Percentiles rank a stretch among this genome's conserved stretches.
phyloP scores from a whole-genome alignment of 2,888 invertebrate genomes.

The Sarcophaga subvicina region DNA sequence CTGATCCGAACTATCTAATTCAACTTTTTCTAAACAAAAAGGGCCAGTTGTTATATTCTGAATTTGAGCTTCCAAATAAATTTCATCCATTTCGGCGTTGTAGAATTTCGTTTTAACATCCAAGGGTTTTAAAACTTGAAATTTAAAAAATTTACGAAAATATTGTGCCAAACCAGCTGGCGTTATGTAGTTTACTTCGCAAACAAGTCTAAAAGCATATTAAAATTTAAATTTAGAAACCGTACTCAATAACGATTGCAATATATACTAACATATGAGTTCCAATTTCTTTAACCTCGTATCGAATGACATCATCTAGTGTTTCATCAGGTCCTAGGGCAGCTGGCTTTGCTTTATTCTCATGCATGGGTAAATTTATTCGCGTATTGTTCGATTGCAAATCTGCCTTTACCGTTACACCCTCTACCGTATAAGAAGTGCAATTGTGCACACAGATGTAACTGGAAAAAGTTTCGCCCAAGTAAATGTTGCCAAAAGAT shows the following conservation, averaged over 20 bases:
- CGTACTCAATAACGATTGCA: not conserved
- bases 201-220: slow-evolving; percentile 88
- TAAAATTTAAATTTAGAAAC: not conserved
- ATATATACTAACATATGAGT: slow-evolving; percentile 91
- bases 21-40: slow-evolving; percentile 96
- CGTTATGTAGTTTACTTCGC: slow-evolving; percentile 95
- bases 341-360: slow-evolving; percentile 85
- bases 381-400: slow-evolving; percentile 96
- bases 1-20: slow-evolving; percentile 94
- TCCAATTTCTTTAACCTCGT: slow-evolving; percentile 99
- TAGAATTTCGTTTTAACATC: slow-evolving; percentile 99
- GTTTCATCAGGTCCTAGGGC: slow-evolving; percentile 90
- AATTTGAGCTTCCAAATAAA: slow-evolving; percentile 89
- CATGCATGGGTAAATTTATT: slow-evolving; percentile 90
- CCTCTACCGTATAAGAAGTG: slow-evolving; percentile 88
- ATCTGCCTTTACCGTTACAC: slow-evolving; percentile 87
- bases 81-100: slow-evolving; percentile 93
- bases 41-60: slow-evolving; percentile 97
- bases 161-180: slow-evolving; percentile 89
- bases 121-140: slow-evolving; percentile 97
- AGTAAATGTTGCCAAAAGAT: slow-evolving; percentile 98
- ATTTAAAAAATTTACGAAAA: slow-evolving; percentile 98
- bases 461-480: slow-evolving; percentile 98
- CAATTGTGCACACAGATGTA: slow-evolving; percentile 99
- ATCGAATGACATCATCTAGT: slow-evolving; percentile 96